These are phyloP conservation scores for Prunella fulvescens DNA, from an alignment of 2,113 vertebrate species.

Conservation along the genomic window DNA sequence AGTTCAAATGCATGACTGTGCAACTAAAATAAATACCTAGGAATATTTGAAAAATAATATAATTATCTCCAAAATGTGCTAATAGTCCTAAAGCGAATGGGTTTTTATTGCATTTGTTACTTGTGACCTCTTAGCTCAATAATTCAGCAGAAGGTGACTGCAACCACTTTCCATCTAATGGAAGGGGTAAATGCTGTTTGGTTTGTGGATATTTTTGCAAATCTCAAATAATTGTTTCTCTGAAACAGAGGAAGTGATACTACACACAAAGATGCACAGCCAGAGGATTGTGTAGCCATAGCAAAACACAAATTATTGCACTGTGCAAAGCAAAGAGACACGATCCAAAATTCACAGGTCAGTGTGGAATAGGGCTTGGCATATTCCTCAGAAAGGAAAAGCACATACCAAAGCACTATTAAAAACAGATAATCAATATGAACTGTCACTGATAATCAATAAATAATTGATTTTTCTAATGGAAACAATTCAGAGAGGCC, in stretches of 20 bases:
- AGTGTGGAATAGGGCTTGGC: background rate
- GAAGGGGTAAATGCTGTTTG: constrained; percentile 5
- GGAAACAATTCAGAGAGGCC: background rate
- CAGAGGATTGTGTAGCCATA: background rate
- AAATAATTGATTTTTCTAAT: background rate
- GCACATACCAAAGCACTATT: background rate
- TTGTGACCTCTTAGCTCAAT: constrained; percentile 9
- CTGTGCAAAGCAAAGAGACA: background rate
- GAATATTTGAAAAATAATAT: constrained; percentile 37
- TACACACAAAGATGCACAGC: background rate
- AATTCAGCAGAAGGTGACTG: background rate
- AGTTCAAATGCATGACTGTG: constrained; percentile 2
- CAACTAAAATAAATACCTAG: constrained; percentile 15
- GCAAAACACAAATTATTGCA: background rate
- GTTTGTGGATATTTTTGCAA: constrained; percentile 15
- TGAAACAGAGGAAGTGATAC: background rate
- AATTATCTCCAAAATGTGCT: constrained; percentile 42
- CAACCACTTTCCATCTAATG: background rate
- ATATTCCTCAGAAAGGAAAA: background rate
- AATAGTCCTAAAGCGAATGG: background rate
- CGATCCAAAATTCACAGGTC: background rate
- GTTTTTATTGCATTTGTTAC: background rate
- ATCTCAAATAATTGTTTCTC: constrained; percentile 22
- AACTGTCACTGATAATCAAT: background rate
- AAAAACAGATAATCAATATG: background rate